Evolutionary conservation across 2,888 invertebrate genomes (phyloP).

Genomic region (Phasia obesa): DNA sequence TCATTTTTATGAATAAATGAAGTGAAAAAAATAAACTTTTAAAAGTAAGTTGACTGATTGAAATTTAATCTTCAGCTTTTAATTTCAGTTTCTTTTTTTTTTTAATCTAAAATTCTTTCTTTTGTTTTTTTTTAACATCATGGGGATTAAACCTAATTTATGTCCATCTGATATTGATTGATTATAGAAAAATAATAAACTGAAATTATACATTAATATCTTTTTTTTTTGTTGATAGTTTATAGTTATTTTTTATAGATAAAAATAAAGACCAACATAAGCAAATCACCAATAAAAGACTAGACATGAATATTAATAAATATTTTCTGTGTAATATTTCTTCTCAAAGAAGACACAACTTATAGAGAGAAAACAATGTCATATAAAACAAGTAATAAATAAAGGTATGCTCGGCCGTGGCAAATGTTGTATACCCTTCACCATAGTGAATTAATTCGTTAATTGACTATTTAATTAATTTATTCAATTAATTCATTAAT

Average conservation of each 20-base stretch:
- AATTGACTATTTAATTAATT: no score
- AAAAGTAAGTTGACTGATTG: slow-evolving; percentile 45
- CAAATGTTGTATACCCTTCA: no score
- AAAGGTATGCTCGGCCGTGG: no score
- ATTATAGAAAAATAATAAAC: slow-evolving; percentile 54
- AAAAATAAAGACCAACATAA: background rate
- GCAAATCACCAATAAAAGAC: slow-evolving; percentile 16
- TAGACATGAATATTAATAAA: slow-evolving; percentile 59
- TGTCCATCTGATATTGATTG: slow-evolving; percentile 61
- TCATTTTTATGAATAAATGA: slow-evolving; percentile 7
- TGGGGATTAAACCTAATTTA: slow-evolving; percentile 61
- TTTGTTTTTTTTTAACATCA: slow-evolving; percentile 16
- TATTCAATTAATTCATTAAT: no score
- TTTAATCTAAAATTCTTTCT: slow-evolving; percentile 5
- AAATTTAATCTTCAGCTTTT: slow-evolving; percentile 61
- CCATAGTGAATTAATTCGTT: no score
- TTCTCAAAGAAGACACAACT: background rate
- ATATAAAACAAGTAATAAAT: no score
- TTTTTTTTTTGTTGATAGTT: no score
- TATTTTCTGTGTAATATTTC: background rate
- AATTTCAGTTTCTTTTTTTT: slow-evolving; percentile 1
- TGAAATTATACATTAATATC: slow-evolving; percentile 41
- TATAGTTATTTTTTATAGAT: background rate
- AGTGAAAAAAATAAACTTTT: slow-evolving; percentile 2
- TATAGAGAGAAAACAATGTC: slow-evolving; percentile 15